Base-by-base conservation (phyloP, 2,888 invertebrate species). In the Quadriops clusia region DNA sequence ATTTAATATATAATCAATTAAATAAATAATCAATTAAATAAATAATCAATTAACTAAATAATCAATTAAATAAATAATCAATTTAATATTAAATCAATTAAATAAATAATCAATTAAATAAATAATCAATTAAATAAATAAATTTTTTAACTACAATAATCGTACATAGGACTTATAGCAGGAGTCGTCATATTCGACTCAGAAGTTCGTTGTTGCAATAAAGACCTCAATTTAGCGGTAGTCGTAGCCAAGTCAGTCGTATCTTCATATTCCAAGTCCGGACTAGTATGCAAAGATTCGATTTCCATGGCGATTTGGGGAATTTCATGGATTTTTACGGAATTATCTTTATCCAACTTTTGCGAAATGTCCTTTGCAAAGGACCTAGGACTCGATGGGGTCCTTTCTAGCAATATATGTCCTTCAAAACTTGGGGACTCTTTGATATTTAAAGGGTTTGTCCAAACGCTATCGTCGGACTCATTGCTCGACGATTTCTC, bases 181-280 rank as follows among this genome's bases (percentile, higher is more conserved):
- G 61, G 61, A 3, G 60, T 61, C 17, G 57, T 32, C 9, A 33
- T 9, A 35, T 17, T 28, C n/a, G 56, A 57, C 41, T 58, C 58
- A 2, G 57, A 56, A 9, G 57, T 56, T 43, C 64, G 65, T 40
- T 77, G 75, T 45, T 76, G 74, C 41, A 79, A 57, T 43, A 79
- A 54, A 26, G 68, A 72, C 28, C 78, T 58, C 27, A 79, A 58
- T 53, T 77, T 75, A 24, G 78, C 78, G 47, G 79, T 79, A 45
- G 77, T 77, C 34, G 76, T 71, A 32, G 77, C 77, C 28, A 80
- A 69, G 56, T 79, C 79, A 0, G 76, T 76, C 0, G 74, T 68
- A 47, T 79, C 80, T 51, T 80, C 79, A 50, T 78, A 79, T 48
- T 77, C 73, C 1, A 75, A 77, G 41, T 69, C 72, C 1, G 63